Base-by-base conservation (phyloP, 2,113 vertebrate species). In the Heloderma charlesbogerti region DNA sequence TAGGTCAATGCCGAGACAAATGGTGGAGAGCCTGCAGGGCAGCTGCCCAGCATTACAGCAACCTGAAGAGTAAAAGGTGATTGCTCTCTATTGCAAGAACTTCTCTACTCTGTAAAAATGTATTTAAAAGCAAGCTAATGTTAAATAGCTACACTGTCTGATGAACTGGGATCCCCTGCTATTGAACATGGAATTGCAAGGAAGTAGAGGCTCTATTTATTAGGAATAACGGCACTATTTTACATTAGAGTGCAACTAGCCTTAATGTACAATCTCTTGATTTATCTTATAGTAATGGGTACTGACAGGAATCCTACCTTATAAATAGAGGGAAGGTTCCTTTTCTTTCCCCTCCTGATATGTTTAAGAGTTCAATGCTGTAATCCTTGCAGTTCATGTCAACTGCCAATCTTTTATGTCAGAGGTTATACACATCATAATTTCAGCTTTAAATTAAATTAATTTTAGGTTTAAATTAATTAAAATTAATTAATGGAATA, bases 341-440 rank as follows among this genome's bases (percentile, higher is more conserved):
- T 92, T 93, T 94, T 87, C 88, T 93, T 93, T 95, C 90, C 48
- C 92, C 88, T 94, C 96, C 95, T 96, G 95, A 95, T 94, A 95
- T 67, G 74, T 95, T 96, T 96, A 96, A 95, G 95, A 96, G 96
- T 95, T 97, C 95, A 96, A 95, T 89, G 89, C 91, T 79, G 87
- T 97, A 97, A 97, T 96, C 94, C 95, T 88, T 90, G 89, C 90
- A 87, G 86, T 93, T 92, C 90, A 90, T 16, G 96, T 93, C 94
- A 95, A 89, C 91, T 88, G 85, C 88, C 93, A 93, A 43, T 48
- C 93, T 92, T 89, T 96, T 97, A 93, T 48, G 92, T 95, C 96
- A 97, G 92, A 93, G 18, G 88, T 71, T 71, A 89, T 34, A 60
- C n/a, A 88, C 43, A n/a, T 43, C 60, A 92, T 78, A 93, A 91